These are phyloP conservation scores for Calameuta pallipes DNA, from an alignment of 2,888 invertebrate species.

Conservation along the genomic window DNA sequence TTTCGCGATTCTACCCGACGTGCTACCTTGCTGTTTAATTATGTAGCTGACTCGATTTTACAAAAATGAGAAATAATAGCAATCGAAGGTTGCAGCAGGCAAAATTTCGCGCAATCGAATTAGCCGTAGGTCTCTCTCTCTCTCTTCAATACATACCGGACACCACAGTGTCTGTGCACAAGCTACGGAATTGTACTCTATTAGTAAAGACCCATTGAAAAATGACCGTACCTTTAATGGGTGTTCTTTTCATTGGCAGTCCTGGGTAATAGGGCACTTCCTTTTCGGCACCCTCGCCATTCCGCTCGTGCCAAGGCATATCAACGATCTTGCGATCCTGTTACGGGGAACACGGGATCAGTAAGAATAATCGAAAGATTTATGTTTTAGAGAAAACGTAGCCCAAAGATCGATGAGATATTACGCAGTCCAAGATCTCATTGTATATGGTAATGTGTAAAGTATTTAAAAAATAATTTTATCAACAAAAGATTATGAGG, in stretches of 20 bases:
- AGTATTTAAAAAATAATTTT: not conserved
- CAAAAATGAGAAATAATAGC: not conserved
- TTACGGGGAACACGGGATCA: constrained; percentile 40
- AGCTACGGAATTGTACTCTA: constrained; percentile 65
- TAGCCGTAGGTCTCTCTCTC: constrained; percentile 20
- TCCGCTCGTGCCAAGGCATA: constrained; percentile 80
- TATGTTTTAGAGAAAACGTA: not conserved
- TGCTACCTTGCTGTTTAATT: not conserved
- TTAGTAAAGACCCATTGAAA: constrained; percentile 25
- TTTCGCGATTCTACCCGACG: not conserved
- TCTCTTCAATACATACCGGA: constrained; percentile 65
- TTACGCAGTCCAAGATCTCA: not conserved
- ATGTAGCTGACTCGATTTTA: not conserved
- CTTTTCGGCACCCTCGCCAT: constrained; percentile 70
- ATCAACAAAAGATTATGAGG: not conserved
- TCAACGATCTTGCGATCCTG: constrained; percentile 74
- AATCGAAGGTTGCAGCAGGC: constrained; percentile 5
- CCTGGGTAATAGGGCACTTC: constrained; percentile 78
- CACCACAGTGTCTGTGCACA: constrained; percentile 56
- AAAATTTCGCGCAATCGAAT: constrained; percentile 18
- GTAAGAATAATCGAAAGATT: not conserved
- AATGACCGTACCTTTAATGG: constrained; percentile 77
- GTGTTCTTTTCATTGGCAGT: constrained; percentile 81
- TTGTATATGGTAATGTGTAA: not conserved
- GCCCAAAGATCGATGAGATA: not conserved